A percentile compares a stretch with the other conserved stretches of the same genome.
phyloP scores from a whole-genome alignment of 2,113 vertebrate species.

The Equus przewalskii region DNA sequence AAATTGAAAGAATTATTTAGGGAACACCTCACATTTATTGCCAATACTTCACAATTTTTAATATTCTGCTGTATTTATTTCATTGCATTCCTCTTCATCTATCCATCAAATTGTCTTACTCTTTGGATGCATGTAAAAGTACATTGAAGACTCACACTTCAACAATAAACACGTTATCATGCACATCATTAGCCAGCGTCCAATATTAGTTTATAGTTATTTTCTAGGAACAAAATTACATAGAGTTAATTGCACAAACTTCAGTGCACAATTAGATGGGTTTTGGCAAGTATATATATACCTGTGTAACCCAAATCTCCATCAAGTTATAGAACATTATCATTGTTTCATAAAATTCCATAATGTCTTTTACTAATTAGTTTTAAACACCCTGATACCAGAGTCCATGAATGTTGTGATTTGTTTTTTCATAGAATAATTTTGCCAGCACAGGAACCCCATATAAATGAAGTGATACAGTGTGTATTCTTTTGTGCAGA shows the following conservation, averaged over 20 bases:
- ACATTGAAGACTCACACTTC: neutral
- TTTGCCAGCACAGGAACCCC: neutral
- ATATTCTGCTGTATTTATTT: neutral
- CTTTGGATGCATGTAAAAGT: neutral
- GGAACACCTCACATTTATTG: neutral
- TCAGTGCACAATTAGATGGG: neutral
- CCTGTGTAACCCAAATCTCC: neutral
- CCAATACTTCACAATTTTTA: neutral
- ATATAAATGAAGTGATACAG: neutral
- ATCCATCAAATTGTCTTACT: neutral
- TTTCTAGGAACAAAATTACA: too few relatives aligned
- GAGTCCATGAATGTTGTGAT: neutral
- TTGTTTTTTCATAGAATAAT: neutral
- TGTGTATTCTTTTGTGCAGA: neutral
- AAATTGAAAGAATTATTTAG: neutral
- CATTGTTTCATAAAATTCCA: neutral
- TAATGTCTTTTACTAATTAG: neutral
- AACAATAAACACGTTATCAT: neutral
- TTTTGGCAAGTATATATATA: neutral
- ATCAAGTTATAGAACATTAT: neutral
- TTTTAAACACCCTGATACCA: neutral
- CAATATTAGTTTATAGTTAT: neutral
- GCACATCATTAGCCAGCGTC: neutral
- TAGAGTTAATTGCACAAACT: neutral
- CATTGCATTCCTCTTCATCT: neutral